Base-by-base conservation (phyloP, 2,888 invertebrate genomes). In the Trileptium ribeirensis region DNA sequence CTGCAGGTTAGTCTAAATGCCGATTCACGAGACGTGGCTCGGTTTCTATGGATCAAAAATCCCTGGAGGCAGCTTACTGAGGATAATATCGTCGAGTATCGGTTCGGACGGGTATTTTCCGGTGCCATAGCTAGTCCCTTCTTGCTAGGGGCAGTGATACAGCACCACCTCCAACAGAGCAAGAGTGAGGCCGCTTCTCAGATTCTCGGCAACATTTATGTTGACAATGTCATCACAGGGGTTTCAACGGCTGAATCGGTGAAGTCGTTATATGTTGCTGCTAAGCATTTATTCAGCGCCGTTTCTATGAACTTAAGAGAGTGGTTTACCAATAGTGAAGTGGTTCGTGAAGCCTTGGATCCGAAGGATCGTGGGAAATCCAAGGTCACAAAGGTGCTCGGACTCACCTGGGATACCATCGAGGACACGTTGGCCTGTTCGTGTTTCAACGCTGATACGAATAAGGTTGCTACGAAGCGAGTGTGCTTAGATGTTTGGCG, bases 41-140 rank as follows among this genome's bases (percentile, higher is more conserved):
- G 70, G 33, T 70, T 70, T 70, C n/a, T 70, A 31, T 70, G 36
- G 70, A 31, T 70, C 31, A 70, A 70, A 31, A 31, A 70, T 70
- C 3, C 19, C 3, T 8, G n/a, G 3, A 8, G n/a, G n/a, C 82
- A 79, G 3, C 75, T 80, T 0, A 39, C 70, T 0, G 15, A 29
- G 0, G 78, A 83, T 3, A 86, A 86, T 79, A 39, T 86, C 1
- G 24, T 51, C 1, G 39, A 67, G 0, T 79, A 81, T 1, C 81
- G 85, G 19, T 86, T 85, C 82, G 40, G 67, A 0, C 34, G 83
- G 3, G 70, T 86, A 0, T 84, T 84, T 1, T 85, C 85, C 51
- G 85, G 85, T 15, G 67, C 84, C 0, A 79, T 51, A 1, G 67
- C 74, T 0, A 77, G 79, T 15, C 85, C 85, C 0, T 84, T 81